phyloP scores from a whole-genome alignment of 2,113 vertebrate species.

The Corydoras maculifer region DNA sequence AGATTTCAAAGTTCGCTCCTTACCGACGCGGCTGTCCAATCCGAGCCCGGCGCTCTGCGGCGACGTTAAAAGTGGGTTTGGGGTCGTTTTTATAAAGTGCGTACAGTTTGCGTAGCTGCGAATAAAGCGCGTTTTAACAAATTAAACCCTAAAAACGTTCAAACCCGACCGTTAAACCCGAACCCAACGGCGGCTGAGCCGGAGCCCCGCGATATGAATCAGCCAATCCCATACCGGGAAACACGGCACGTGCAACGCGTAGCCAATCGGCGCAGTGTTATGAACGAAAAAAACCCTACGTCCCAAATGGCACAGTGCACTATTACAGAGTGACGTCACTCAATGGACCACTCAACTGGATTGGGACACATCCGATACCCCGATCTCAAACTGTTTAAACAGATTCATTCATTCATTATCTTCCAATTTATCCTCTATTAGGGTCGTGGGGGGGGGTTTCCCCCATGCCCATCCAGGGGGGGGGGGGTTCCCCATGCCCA shows the following conservation, averaged over 20 bases:
- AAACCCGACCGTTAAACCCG: background rate
- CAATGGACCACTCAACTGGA: background rate
- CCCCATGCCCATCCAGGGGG: too few relatives aligned
- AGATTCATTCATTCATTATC: too few relatives aligned
- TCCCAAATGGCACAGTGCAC: background rate
- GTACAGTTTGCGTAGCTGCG: background rate
- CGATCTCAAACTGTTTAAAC: too few relatives aligned
- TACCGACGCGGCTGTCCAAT: background rate
- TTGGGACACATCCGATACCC: background rate
- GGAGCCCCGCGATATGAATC: conserved; percentile 52
- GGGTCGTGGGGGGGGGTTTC: too few relatives aligned
- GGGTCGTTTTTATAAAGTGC: background rate
- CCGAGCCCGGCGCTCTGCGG: too few relatives aligned
- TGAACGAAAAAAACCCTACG: too few relatives aligned
- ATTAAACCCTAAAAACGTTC: background rate
- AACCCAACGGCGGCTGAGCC: conserved; percentile 4
- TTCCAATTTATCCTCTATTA: too few relatives aligned
- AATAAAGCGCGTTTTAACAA: background rate
- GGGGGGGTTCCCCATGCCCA: too few relatives aligned
- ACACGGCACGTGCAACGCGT: conserved; percentile 37
- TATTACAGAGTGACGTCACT: background rate
- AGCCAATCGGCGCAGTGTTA: conserved; percentile 20
- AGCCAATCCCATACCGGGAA: conserved; percentile 51
- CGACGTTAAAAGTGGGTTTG: too few relatives aligned
- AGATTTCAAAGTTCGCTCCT: conserved; percentile 45